Percentiles rank a stretch among this genome's conserved stretches.
phyloP scores from a whole-genome alignment of 2,113 vertebrate species.

The Campylomormyrus numenius region DNA sequence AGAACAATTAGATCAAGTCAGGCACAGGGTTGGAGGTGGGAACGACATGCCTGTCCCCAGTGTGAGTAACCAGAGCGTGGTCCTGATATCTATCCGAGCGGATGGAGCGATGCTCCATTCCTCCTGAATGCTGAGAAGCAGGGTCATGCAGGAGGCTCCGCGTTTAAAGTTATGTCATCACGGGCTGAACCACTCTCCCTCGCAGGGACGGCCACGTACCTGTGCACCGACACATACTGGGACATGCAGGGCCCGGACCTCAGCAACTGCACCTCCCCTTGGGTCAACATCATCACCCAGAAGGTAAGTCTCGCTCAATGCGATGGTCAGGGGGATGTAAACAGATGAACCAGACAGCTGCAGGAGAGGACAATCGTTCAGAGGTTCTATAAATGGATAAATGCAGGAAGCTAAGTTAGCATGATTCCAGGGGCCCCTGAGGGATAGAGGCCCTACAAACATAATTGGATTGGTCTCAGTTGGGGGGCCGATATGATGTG shows the following conservation, averaged over 20 bases:
- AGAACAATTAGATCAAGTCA: constrained; percentile 1
- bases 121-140: neutral
- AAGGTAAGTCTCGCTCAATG: constrained; percentile 66
- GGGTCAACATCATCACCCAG: constrained; percentile 90
- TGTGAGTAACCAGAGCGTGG: constrained; percentile 15
- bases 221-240: constrained; percentile 84
- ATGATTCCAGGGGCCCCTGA: neutral
- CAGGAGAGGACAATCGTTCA: neutral
- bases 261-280: constrained; percentile 94
- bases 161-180: neutral
- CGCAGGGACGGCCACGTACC: constrained; percentile 79
- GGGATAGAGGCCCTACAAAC: neutral
- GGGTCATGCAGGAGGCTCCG: neutral
- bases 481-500: neutral
- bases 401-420: neutral
- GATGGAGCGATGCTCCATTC: neutral
- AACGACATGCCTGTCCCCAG: neutral
- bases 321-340: neutral
- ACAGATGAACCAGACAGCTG: neutral
- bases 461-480: neutral
- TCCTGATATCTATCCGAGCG: neutral
- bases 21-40: neutral
- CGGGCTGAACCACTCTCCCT: neutral
- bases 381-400: neutral
- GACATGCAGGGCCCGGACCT: constrained; percentile 88